Percentiles rank a stretch among this genome's conserved stretches.
Evolutionary conservation across 2,113 vertebrate genomes (phyloP).

Genomic region (Ictalurus furcatus): DNA sequence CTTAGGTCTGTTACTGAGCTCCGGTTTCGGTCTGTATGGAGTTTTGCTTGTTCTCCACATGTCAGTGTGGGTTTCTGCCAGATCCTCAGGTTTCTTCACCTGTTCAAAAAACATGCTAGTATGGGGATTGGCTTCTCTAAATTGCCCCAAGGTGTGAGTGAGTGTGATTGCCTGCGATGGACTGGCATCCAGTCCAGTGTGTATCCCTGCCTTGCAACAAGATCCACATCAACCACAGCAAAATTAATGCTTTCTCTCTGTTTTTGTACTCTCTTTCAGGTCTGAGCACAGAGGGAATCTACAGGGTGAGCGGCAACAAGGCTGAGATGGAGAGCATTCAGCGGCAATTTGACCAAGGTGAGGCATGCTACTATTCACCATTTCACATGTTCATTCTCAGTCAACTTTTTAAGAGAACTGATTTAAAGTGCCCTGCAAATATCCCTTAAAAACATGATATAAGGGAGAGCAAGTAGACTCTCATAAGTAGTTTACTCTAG

Average conservation of each 20-base stretch:
- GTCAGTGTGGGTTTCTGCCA: not conserved
- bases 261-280: conserved; percentile 67
- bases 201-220: not conserved
- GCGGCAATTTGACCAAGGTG: conserved; percentile 94
- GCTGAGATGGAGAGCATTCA: conserved; percentile 96
- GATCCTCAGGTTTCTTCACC: not conserved
- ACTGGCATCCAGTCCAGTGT: not conserved
- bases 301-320: conserved; percentile 95
- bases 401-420: not conserved
- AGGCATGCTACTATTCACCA: conserved; percentile 23
- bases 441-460: not conserved
- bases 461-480: not conserved
- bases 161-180: not conserved
- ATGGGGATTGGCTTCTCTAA: not conserved
- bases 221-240: not conserved
- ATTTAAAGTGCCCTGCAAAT: not conserved
- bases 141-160: not conserved
- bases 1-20: not conserved
- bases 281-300: conserved; percentile 90
- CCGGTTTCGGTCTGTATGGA: not conserved
- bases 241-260: not conserved
- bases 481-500: not conserved
- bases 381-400: not conserved
- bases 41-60: not conserved
- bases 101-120: not conserved